Evolutionary conservation across 2,888 invertebrate genomes (phyloP).

Genomic region (Oxystoma pomonae): DNA sequence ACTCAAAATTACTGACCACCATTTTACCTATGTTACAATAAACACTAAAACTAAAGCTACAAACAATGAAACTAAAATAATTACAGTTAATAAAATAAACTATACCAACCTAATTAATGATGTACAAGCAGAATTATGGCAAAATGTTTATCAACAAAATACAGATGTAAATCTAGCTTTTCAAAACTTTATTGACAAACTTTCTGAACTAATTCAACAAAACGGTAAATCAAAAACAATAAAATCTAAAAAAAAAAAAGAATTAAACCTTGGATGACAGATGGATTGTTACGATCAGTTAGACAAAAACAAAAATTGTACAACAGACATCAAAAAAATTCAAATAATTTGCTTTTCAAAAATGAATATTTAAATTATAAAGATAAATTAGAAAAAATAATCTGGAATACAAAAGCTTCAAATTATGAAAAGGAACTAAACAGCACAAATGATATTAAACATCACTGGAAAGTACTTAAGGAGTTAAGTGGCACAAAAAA

Average conservation of each 20-base stretch:
- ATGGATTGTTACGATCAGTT: background rate
- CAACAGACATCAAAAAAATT: background rate
- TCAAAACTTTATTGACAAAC: background rate
- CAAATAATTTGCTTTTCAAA: background rate
- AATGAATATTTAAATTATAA: background rate
- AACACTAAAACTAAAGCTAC: no score
- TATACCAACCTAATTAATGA: background rate
- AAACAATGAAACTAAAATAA: no score
- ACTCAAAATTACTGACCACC: no score
- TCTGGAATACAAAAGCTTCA: background rate
- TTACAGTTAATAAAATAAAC: background rate
- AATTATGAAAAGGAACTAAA: background rate
- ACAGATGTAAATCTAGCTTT: background rate
- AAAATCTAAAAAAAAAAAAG: background rate
- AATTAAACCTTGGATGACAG: background rate
- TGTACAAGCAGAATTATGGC: background rate
- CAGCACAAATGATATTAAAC: background rate
- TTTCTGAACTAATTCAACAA: background rate
- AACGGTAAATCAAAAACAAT: background rate
- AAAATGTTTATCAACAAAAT: background rate
- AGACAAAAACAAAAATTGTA: background rate
- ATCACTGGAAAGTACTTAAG: background rate
- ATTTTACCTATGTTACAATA: no score
- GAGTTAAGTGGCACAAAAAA: background rate
- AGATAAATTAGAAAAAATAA: background rate